phyloP scores from a whole-genome alignment of 2,888 invertebrate species.

The Scaptomyza caliginosa region DNA sequence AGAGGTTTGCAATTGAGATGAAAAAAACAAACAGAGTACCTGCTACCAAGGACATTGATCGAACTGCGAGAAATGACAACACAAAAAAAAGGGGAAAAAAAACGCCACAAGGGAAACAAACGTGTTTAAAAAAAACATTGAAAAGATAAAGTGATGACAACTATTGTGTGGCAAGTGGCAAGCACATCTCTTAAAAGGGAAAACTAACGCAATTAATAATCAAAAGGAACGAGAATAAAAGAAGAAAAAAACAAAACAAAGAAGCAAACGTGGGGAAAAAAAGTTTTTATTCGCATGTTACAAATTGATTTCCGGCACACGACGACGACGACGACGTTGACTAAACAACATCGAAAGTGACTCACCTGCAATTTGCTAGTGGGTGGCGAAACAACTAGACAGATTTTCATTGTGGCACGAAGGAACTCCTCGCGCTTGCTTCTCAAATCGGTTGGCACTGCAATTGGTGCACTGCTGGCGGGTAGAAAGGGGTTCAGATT shows the following conservation, averaged over 20 bases:
- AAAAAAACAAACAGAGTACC: not conserved
- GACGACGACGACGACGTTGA: not conserved
- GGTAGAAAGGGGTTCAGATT: conserved; percentile 82
- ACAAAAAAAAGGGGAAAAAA: not conserved
- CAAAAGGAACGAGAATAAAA: not conserved
- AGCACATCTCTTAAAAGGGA: not conserved
- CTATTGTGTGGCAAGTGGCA: not conserved
- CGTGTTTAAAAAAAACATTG: conserved; percentile 7
- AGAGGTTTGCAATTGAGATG: not conserved
- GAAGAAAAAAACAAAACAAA: conserved; percentile 20
- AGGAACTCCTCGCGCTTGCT: conserved; percentile 88
- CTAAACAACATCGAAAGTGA: conserved; percentile 8
- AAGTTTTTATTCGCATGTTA: conserved; percentile 58
- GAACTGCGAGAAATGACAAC: not conserved
- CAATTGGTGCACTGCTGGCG: conserved; percentile 56
- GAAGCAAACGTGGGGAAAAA: conserved; percentile 10
- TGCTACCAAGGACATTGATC: not conserved
- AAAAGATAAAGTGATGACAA: conserved; percentile 7
- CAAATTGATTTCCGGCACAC: conserved; percentile 29
- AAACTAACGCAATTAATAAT: conserved; percentile 1
- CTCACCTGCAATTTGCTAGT: conserved; percentile 84
- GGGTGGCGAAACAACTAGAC: conserved; percentile 89
- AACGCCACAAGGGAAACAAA: not conserved
- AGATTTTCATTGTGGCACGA: conserved; percentile 90
- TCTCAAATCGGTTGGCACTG: conserved; percentile 77